Percentiles rank a stretch among this genome's conserved stretches.
Conservation (phyloP, 2,888 invertebrate species). For the Sphinx pinastri region DNA sequence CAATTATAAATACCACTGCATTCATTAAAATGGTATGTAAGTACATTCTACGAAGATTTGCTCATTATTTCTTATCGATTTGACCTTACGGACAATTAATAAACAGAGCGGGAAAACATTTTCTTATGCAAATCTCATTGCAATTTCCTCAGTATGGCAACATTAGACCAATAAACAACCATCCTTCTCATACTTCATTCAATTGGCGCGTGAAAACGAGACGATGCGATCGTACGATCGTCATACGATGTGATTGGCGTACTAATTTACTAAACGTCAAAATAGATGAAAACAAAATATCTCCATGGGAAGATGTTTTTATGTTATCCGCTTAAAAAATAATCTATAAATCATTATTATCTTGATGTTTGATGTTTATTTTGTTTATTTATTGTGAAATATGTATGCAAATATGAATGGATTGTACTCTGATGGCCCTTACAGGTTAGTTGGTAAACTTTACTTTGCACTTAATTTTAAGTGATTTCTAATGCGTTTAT, state of each 20-base stretch:
- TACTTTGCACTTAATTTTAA: neutral
- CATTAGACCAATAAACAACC: slow-evolving; percentile 39
- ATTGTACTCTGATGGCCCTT: slow-evolving; percentile 69
- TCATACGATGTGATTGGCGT: slow-evolving; percentile 60
- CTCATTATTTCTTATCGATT: slow-evolving; percentile 11
- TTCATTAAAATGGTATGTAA: neutral
- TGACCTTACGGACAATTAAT: slow-evolving; percentile 1
- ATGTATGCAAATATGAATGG: slow-evolving; percentile 77
- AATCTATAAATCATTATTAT: slow-evolving; percentile 4
- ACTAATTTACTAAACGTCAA: slow-evolving; percentile 67
- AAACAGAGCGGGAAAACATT: slow-evolving; percentile 26
- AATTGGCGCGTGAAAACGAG: slow-evolving; percentile 47
- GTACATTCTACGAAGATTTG: neutral
- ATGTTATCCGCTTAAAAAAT: slow-evolving; percentile 19
- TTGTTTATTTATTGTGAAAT: slow-evolving; percentile 42
- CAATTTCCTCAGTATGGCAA: slow-evolving; percentile 52
- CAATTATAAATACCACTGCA: neutral
- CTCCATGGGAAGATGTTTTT: slow-evolving; percentile 22
- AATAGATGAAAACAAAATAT: slow-evolving; percentile 37
- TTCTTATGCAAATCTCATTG: slow-evolving; percentile 41
- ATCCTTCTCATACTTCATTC: slow-evolving; percentile 49
- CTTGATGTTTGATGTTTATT: slow-evolving; percentile 10
- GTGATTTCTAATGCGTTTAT: neutral
- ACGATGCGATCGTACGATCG: slow-evolving; percentile 74
- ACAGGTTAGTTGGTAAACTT: slow-evolving; percentile 69